These are phyloP conservation scores for Hippocampus comes DNA, from an alignment of 2,113 vertebrate genomes.

Conservation along the genomic window DNA sequence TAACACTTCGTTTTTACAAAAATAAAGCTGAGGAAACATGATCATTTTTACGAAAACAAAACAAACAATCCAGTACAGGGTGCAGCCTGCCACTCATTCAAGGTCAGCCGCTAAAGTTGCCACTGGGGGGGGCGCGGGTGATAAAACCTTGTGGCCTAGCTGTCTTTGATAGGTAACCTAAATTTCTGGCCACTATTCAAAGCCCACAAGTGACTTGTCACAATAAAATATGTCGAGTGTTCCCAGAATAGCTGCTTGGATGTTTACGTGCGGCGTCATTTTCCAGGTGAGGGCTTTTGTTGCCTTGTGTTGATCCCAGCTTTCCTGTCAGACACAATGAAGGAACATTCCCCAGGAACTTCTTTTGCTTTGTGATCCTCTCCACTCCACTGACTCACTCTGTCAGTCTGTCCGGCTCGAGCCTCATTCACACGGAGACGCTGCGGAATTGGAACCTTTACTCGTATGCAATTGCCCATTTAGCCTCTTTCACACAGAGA, in stretches of 20 bases:
- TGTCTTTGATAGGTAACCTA: background rate
- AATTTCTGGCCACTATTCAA: background rate
- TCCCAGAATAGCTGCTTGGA: constrained; percentile 1
- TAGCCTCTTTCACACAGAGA: background rate
- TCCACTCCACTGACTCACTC: background rate
- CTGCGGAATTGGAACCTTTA: too few species aligned
- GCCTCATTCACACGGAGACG: background rate
- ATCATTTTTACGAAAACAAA: too few species aligned
- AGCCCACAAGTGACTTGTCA: background rate
- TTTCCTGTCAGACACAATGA: constrained; percentile 7
- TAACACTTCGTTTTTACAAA: too few species aligned
- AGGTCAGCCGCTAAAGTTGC: too few species aligned
- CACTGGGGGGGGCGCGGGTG: background rate
- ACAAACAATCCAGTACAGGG: too few species aligned
- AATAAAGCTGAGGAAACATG: too few species aligned
- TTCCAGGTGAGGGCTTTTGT: constrained; percentile 4
- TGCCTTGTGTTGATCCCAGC: constrained; percentile 3
- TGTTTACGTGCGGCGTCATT: constrained; percentile 1
- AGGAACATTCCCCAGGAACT: constrained; percentile 5
- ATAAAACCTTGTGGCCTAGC: background rate
- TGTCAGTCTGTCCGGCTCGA: background rate
- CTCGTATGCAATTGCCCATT: too few species aligned
- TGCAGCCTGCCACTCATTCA: too few species aligned
- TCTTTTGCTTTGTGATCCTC: constrained; percentile 1
- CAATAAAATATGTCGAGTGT: background rate